Percentiles rank a stretch among this genome's conserved stretches.
phyloP scores from a whole-genome alignment of 2,113 vertebrate species.

The Forbesichthys papilliferus region DNA sequence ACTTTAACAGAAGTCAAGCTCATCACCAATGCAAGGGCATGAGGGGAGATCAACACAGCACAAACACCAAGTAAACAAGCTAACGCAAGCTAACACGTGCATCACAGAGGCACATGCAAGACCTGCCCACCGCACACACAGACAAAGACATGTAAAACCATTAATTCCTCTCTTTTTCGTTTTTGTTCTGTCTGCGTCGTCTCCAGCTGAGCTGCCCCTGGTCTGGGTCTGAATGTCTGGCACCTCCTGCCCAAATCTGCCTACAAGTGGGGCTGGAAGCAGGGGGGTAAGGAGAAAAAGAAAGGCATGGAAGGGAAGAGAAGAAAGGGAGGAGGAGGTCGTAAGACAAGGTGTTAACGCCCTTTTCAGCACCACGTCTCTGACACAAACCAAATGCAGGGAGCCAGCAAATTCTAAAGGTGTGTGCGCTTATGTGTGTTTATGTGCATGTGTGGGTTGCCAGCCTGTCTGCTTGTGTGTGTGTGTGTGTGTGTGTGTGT shows the following conservation, averaged over 20 bases:
- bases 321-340: slow-evolving; percentile 51
- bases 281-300: slow-evolving; percentile 30
- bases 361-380: slow-evolving; percentile 68
- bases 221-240: slow-evolving; percentile 67
- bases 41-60: slow-evolving; percentile 53
- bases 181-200: slow-evolving; percentile 13
- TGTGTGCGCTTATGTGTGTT: slow-evolving; percentile 31
- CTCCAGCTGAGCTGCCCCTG: slow-evolving; percentile 59
- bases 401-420: slow-evolving; percentile 68
- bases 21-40: slow-evolving; percentile 57
- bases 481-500: too few species aligned
- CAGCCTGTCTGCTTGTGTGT: not conserved
- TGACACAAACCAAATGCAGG: slow-evolving; percentile 50
- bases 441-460: slow-evolving; percentile 9
- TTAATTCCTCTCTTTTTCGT: slow-evolving; percentile 56
- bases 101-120: slow-evolving; percentile 24
- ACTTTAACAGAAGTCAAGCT: slow-evolving; percentile 51
- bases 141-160: not conserved
- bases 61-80: slow-evolving; percentile 63
- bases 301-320: slow-evolving; percentile 47
- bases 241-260: slow-evolving; percentile 73
- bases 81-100: slow-evolving; percentile 60
- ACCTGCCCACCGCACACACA: slow-evolving; percentile 29
- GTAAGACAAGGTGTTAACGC: slow-evolving; percentile 72
- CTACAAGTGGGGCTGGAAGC: slow-evolving; percentile 34